Conservation (phyloP, 2,888 invertebrate species). For the Lycophotia porphyrea region DNA sequence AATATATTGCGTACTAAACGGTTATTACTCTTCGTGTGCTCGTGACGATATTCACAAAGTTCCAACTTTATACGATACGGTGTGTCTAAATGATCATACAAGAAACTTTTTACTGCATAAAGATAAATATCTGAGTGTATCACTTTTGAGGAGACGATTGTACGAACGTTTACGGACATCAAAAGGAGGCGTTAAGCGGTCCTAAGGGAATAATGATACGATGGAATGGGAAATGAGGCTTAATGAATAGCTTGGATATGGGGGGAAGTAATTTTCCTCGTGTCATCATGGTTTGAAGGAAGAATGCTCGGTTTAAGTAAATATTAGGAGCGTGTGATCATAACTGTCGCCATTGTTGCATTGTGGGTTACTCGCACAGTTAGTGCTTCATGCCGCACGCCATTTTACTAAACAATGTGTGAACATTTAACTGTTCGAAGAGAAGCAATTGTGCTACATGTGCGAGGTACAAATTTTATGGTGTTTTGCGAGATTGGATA, state of each 20-base stretch:
- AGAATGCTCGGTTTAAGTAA: slow-evolving; percentile 63
- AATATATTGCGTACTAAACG: slow-evolving; percentile 51
- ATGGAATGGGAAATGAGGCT: slow-evolving; percentile 30
- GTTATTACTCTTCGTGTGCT: slow-evolving; percentile 36
- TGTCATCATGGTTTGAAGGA: slow-evolving; percentile 10
- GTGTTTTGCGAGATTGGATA: slow-evolving; percentile 29
- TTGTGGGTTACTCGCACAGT: slow-evolving; percentile 75
- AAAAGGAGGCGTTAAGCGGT: slow-evolving; percentile 39
- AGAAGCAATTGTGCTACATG: slow-evolving; percentile 54
- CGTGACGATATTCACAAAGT: slow-evolving; percentile 54
- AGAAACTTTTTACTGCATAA: slow-evolving; percentile 50
- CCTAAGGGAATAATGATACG: slow-evolving; percentile 40
- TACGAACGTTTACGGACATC: slow-evolving; percentile 21
- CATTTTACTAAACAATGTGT: slow-evolving; percentile 68
- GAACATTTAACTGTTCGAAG: slow-evolving; percentile 60
- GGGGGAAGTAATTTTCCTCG: slow-evolving; percentile 37
- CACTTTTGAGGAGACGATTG: slow-evolving; percentile 31
- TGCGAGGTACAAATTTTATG: slow-evolving; percentile 41
- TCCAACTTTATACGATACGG: slow-evolving; percentile 44
- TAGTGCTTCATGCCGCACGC: slow-evolving; percentile 63
- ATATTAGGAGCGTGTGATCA: slow-evolving; percentile 70
- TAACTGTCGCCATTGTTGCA: slow-evolving; percentile 75
- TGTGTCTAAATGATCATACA: slow-evolving; percentile 44
- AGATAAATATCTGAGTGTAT: slow-evolving; percentile 54
- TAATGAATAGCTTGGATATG: slow-evolving; percentile 42